Evolutionary conservation across 2,113 vertebrate species (phyloP), one percentile per base, ranked within the genome.

Genomic region (Myodes glareolus): DNA sequence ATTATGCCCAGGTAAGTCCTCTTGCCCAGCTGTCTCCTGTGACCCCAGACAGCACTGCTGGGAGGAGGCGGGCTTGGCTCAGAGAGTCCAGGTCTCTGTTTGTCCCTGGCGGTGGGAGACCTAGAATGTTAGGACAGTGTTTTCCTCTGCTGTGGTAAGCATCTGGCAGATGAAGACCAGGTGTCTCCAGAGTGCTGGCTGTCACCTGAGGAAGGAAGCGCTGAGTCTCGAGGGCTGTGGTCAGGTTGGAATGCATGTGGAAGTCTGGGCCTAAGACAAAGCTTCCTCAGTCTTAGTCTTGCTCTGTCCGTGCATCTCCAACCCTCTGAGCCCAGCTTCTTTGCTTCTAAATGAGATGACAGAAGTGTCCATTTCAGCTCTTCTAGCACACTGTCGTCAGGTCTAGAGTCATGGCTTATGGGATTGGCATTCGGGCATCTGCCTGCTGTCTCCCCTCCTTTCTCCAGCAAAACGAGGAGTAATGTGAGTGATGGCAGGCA

Each of bases 1-100:
- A 99, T 98, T 99, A 99, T 0, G 99, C 99, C 97, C 99, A 99
- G 99, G 99, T 99, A 88, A 98, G 98, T 3, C 17, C 16, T 19
- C 19, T 17, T 29, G 2, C 45, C 70, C 36, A 4, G 45, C 42
- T 2, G 42, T 75, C 33, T 4, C 87, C 58, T 8, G 58, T 58
- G 25, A 47, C n/a, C 76, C 65, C 31, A 27, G 61, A 42, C 3
- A 0, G 13, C 27, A 8, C 76, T 39, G 61, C 84, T 42, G 29
- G 31, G 4, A 0, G 0, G 67, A 84, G 36, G 63, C n/a, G n/a
- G 33, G 31, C 29, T 27, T 17, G 78, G 67, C 23, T 70, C 2
- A 0, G 36, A 58, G 65, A 68, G 6, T 1, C 4, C 39, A 29
- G 65, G 31, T 11, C 14, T 7, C 45, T 78, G 19, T 7, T n/a